Conservation (phyloP, 2,113 vertebrate genomes). For the Lepidothrix coronata region DNA sequence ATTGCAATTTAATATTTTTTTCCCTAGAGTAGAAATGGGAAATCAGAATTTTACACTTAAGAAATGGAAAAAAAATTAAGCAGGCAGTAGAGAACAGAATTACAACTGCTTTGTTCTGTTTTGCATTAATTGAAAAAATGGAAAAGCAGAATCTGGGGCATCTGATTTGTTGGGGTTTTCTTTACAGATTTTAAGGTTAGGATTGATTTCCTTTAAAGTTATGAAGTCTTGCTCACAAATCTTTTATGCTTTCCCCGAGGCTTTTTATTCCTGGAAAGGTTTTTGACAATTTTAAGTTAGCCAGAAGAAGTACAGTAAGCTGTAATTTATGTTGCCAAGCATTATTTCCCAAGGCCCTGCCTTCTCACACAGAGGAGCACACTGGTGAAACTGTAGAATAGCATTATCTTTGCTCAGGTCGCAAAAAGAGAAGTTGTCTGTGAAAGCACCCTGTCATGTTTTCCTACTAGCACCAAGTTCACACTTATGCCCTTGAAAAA, state of each 20-base stretch:
- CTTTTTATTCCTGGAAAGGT: not conserved
- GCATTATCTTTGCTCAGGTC: not conserved
- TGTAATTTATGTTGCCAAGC: not conserved
- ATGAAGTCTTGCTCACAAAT: not conserved
- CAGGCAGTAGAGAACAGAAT: not conserved
- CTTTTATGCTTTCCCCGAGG: not conserved
- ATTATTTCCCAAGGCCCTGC: not conserved
- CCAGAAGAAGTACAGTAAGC: not conserved
- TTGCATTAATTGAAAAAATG: not conserved
- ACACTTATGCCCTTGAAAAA: conserved; percentile 12
- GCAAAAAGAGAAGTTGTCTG: not conserved
- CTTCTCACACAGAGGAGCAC: not conserved
- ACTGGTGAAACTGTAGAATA: not conserved
- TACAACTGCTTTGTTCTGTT: not conserved
- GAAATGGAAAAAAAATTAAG: not conserved
- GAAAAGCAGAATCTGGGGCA: not conserved
- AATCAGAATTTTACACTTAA: not conserved
- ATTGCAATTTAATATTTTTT: not conserved
- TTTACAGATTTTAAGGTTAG: not conserved
- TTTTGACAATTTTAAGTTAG: not conserved
- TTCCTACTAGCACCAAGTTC: not conserved
- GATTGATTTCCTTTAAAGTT: not conserved
- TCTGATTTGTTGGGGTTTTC: not conserved
- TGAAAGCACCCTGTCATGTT: not conserved
- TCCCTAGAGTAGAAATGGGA: not conserved